Conservation (phyloP, 2,797 vertebrate species). For the Sphenopsis melanotis region DNA sequence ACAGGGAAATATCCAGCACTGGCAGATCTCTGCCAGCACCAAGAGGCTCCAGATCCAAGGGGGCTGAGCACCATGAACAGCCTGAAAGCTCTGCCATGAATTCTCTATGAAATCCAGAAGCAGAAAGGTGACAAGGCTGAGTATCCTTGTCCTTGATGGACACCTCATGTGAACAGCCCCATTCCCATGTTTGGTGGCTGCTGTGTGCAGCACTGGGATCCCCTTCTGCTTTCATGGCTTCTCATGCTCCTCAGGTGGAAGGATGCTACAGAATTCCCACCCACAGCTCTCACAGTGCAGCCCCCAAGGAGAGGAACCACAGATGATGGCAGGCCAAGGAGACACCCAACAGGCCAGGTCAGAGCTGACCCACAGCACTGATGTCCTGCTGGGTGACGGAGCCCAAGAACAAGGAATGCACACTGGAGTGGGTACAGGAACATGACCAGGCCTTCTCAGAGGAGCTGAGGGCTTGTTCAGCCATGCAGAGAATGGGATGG, state of each 20-base stretch:
- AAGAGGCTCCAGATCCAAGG: neutral
- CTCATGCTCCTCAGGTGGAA: neutral
- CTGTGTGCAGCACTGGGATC: fast-evolving
- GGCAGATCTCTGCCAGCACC: neutral
- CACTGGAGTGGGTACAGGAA: neutral
- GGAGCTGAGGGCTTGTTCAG: neutral
- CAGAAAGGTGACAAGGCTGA: neutral
- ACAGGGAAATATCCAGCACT: neutral
- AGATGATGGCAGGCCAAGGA: neutral
- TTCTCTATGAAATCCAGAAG: neutral
- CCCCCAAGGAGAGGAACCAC: neutral
- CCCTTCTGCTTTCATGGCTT: neutral
- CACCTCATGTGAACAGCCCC: fast-evolving
- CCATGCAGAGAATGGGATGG: neutral
- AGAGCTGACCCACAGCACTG: neutral
- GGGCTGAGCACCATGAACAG: neutral
- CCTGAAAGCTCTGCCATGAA: neutral
- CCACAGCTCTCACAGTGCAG: fast-evolving
- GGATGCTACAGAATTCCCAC: neutral
- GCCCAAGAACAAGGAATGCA: neutral
- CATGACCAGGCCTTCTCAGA: neutral
- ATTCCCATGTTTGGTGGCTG: neutral
- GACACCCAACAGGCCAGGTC: neutral
- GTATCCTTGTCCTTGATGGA: neutral
- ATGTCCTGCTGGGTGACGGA: neutral